These are phyloP conservation scores for Penaeus chinensis DNA, from an alignment of 1,140 invertebrate genomes.

Conservation along the genomic window DNA sequence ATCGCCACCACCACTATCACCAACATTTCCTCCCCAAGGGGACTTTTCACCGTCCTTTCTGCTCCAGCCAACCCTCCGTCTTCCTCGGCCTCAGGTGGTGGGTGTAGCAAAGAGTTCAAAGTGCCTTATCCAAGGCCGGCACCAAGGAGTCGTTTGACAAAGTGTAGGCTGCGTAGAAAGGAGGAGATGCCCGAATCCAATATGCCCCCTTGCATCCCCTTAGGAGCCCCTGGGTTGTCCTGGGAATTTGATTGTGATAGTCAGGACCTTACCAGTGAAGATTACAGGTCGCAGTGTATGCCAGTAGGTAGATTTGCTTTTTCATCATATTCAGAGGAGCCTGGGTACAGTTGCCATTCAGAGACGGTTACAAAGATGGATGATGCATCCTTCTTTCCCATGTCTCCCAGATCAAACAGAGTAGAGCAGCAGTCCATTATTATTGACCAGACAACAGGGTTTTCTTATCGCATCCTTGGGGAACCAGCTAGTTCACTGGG, in stretches of 20 bases:
- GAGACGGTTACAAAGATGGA: neutral
- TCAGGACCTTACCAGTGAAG: no score
- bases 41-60: neutral
- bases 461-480: no score
- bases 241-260: no score
- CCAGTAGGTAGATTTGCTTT: no score
- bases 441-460: no score
- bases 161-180: neutral
- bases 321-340: neutral
- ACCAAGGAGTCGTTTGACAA: neutral
- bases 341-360: slow-evolving; percentile 11
- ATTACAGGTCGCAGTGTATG: no score
- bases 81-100: slow-evolving; percentile 1
- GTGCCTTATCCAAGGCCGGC: slow-evolving; percentile 18
- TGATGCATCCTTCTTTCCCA: slow-evolving; percentile 4
- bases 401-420: slow-evolving; percentile 6
- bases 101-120: slow-evolving; percentile 15
- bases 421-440: no score
- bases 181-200: no score
- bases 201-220: no score
- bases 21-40: no score
- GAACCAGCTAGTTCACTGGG: no score
- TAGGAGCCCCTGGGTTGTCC: no score
- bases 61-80: neutral
- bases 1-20: neutral